Conservation (phyloP, 2,113 vertebrate genomes). For the Eulemur macaco region DNA sequence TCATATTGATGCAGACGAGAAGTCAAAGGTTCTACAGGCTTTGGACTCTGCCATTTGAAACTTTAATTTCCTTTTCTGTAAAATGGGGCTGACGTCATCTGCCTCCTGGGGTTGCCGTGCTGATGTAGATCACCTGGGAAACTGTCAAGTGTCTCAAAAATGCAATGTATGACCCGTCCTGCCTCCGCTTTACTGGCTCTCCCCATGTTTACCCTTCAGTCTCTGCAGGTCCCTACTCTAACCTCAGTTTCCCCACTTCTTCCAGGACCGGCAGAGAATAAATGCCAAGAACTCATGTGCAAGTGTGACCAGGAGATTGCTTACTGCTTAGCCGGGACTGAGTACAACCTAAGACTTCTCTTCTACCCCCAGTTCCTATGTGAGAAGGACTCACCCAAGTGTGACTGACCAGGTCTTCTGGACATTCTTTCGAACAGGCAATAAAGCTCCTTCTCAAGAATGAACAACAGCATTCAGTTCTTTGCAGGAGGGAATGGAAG, state of each 20-base stretch:
- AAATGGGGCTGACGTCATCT: background rate
- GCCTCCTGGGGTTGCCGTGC: background rate
- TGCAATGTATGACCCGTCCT: background rate
- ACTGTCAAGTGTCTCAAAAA: too few species aligned
- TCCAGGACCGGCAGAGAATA: constrained; percentile 89
- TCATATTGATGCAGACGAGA: background rate
- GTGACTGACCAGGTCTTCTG: constrained; percentile 59
- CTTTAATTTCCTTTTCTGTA: background rate
- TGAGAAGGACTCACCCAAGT: constrained; percentile 85
- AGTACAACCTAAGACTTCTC: constrained; percentile 85
- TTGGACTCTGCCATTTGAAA: background rate
- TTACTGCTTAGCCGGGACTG: constrained; percentile 86
- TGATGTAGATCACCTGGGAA: accelerated
- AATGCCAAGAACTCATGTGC: constrained; percentile 91
- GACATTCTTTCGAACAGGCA: background rate
- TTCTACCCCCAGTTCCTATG: constrained; percentile 91
- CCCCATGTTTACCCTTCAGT: background rate
- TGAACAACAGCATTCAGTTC: background rate
- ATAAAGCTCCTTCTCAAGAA: constrained; percentile 31
- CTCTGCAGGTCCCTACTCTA: background rate
- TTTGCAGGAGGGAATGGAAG: background rate
- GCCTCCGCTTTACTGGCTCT: background rate
- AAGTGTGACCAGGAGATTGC: constrained; percentile 91
- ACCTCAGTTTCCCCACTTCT: constrained; percentile 72
- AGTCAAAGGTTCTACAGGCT: background rate